Conservation (phyloP, 1,140 invertebrate species). For the Danaus plexippus region DNA sequence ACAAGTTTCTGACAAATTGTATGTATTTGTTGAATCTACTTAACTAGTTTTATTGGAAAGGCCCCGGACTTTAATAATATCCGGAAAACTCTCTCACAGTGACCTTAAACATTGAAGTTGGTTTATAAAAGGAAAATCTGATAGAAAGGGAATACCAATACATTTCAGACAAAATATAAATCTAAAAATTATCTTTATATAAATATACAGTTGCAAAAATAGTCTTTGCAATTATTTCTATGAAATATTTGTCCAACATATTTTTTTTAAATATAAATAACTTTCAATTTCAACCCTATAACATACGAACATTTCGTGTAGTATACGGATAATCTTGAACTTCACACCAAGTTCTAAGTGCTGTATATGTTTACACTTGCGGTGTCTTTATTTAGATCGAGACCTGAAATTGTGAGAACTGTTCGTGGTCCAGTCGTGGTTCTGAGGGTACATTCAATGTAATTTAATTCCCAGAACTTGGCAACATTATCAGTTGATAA, state of each 20-base stretch:
- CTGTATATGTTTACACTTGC: conserved; percentile 9
- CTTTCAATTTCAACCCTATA: too few relatives aligned
- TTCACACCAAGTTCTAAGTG: conserved; percentile 10
- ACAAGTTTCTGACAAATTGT: conserved; percentile 37
- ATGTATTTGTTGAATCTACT: conserved; percentile 37
- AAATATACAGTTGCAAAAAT: too few relatives aligned
- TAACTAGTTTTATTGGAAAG: conserved; percentile 40
- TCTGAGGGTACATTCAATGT: conserved; percentile 20
- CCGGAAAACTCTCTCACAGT: conserved; percentile 20
- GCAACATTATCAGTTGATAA: conserved; percentile 25
- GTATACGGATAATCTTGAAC: conserved; percentile 7
- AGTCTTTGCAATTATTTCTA: too few relatives aligned
- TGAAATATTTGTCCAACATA: too few relatives aligned
- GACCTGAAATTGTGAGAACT: conserved; percentile 15
- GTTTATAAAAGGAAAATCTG: conserved; percentile 13
- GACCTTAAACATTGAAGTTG: conserved; percentile 15
- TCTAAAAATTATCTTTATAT: too few relatives aligned
- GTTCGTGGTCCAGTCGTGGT: conserved; percentile 15
- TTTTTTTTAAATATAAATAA: too few relatives aligned
- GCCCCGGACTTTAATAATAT: conserved; percentile 37
- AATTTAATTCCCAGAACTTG: conserved; percentile 25
- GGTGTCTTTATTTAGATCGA: conserved; percentile 16
- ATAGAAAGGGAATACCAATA: too few relatives aligned
- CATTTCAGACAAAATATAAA: too few relatives aligned
- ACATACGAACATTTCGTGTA: too few relatives aligned